Evolutionary conservation across 1,140 invertebrate species (phyloP).

Genomic region (Apis mellifera): DNA sequence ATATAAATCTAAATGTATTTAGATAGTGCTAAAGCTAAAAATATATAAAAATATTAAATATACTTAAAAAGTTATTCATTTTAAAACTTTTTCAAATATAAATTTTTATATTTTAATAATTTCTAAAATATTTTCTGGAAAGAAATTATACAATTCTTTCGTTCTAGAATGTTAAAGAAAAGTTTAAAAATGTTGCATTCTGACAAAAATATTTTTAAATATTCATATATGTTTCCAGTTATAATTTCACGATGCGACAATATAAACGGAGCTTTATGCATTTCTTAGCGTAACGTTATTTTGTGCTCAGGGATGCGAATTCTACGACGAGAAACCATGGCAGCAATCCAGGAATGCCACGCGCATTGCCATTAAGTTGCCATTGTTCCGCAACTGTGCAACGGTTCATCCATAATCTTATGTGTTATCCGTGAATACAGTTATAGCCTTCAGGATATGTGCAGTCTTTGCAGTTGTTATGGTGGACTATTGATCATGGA

Average conservation of each 20-base stretch:
- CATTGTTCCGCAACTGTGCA: slow-evolving; percentile 72
- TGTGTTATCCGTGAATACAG: slow-evolving; percentile 68
- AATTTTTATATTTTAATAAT: no score
- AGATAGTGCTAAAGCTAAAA: no score
- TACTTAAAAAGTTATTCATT: no score
- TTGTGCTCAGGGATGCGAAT: background rate
- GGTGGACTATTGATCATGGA: slow-evolving; percentile 69
- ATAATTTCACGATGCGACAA: background rate
- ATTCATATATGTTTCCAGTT: no score
- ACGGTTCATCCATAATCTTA: slow-evolving; percentile 73
- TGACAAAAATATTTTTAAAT: no score
- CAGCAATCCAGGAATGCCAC: slow-evolving; percentile 24
- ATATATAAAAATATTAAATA: no score
- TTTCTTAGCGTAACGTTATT: background rate
- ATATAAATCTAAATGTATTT: no score
- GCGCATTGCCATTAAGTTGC: slow-evolving; percentile 67
- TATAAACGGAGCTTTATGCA: background rate
- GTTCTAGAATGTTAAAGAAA: no score
- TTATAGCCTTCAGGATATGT: slow-evolving; percentile 70
- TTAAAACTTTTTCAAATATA: no score
- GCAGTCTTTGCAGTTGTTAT: slow-evolving; percentile 57
- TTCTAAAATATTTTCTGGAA: no score
- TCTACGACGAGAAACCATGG: slow-evolving; percentile 38
- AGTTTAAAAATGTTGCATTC: no score
- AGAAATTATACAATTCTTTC: no score